These are phyloP conservation scores for Camelus bactrianus DNA, from an alignment of 2,113 vertebrate species.

Conservation along the genomic window DNA sequence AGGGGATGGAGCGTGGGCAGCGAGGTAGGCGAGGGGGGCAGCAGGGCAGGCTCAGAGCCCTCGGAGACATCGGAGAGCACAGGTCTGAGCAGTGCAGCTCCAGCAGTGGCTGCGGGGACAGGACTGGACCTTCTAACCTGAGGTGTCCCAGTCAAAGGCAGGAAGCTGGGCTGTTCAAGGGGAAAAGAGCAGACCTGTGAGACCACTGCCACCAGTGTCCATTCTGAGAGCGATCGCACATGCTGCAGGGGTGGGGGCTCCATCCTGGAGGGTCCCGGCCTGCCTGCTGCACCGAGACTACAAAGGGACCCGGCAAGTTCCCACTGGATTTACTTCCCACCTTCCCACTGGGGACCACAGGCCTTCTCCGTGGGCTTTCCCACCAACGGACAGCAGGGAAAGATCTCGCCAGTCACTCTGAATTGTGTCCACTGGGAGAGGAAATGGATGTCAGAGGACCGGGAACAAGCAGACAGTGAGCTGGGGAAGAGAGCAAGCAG, in stretches of 20 bases:
- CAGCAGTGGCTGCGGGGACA: neutral
- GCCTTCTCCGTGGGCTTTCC: neutral
- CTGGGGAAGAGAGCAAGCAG: neutral
- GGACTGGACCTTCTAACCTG: neutral
- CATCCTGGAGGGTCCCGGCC: neutral
- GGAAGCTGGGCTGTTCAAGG: neutral
- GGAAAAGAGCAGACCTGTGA: neutral
- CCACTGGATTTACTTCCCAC: neutral
- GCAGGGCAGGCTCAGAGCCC: neutral
- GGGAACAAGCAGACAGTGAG: neutral
- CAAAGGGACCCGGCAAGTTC: neutral
- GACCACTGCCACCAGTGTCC: neutral
- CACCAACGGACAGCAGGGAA: too few relatives aligned
- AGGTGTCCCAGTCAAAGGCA: neutral
- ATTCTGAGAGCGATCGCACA: neutral
- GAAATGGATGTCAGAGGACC: neutral
- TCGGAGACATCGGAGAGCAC: neutral
- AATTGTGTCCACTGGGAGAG: neutral
- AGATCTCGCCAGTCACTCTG: neutral
- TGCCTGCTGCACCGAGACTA: neutral
- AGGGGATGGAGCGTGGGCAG: neutral
- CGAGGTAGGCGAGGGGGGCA: accelerated
- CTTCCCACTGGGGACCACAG: neutral
- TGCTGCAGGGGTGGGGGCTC: accelerated
- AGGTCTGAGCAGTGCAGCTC: neutral